Evolutionary conservation across 2,888 invertebrate genomes (phyloP).

Genomic region (Zygogramma bicolorata): DNA sequence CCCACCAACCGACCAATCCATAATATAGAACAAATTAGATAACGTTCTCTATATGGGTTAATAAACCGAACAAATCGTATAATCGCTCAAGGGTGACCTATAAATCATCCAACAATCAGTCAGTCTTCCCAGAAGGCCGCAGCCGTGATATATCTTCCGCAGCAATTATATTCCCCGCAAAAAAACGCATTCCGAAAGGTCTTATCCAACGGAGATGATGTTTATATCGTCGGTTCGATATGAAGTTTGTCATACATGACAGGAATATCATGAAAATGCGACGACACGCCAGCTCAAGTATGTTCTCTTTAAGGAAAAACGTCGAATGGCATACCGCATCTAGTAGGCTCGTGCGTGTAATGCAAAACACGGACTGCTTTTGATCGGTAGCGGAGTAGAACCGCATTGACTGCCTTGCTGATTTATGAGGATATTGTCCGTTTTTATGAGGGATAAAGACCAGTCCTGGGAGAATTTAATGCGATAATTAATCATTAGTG

Average conservation of each 20-base stretch:
- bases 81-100: no score
- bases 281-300: slow-evolving; percentile 19
- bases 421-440: slow-evolving; percentile 35
- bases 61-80: no score
- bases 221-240: slow-evolving; percentile 52
- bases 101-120: not conserved
- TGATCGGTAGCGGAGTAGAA: slow-evolving; percentile 35
- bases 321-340: slow-evolving; percentile 43
- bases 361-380: slow-evolving; percentile 44
- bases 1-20: no score
- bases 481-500: no score
- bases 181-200: slow-evolving; percentile 42
- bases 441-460: slow-evolving; percentile 16
- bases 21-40: no score
- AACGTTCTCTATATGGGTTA: no score
- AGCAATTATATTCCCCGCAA: not conserved
- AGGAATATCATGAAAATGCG: slow-evolving; percentile 22
- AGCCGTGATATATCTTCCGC: slow-evolving; percentile 20
- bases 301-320: slow-evolving; percentile 43
- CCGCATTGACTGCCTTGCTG: slow-evolving; percentile 32
- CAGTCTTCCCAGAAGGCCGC: slow-evolving; percentile 9
- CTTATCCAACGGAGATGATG: slow-evolving; percentile 49
- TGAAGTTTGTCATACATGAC: slow-evolving; percentile 57
- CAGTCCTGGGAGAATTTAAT: not conserved
- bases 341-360: slow-evolving; percentile 53